Percentiles rank a stretch among this genome's conserved stretches.
Conservation (phyloP, 2,888 invertebrate species). For the Caenorhabditis becei region DNA sequence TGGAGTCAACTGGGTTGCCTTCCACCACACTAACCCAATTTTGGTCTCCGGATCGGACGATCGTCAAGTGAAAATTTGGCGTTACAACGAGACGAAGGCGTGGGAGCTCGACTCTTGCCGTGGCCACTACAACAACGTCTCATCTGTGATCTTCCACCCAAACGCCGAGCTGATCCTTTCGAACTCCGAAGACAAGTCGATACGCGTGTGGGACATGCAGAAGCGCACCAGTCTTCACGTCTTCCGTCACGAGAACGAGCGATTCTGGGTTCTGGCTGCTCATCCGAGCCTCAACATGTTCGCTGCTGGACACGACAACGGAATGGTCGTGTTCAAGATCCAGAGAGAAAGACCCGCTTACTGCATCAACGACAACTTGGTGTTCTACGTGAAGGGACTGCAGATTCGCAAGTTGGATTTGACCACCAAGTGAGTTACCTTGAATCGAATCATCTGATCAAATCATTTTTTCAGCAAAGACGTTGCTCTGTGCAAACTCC, state of each 20-base stretch:
- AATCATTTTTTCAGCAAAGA: slow-evolving; percentile 86
- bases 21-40: slow-evolving; percentile 94
- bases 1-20: slow-evolving; percentile 98
- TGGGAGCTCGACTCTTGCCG: slow-evolving; percentile 98
- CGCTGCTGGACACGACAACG: slow-evolving; percentile 99
- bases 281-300: slow-evolving; percentile 97
- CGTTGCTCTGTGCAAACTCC: slow-evolving; percentile 92
- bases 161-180: slow-evolving; percentile 94
- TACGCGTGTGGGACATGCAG: slow-evolving; percentile 98
- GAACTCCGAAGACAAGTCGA: slow-evolving; percentile 97
- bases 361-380: slow-evolving; percentile 92
- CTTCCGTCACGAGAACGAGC: slow-evolving; percentile 92
- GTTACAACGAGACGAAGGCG: slow-evolving; percentile 87
- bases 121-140: slow-evolving; percentile 99
- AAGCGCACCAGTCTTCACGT: slow-evolving; percentile 94
- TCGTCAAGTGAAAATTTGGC: slow-evolving; percentile 96
- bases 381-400: slow-evolving; percentile 96
- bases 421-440: slow-evolving; percentile 86
- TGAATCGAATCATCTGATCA: neutral
- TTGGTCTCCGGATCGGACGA: slow-evolving; percentile 99
- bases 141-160: slow-evolving; percentile 97
- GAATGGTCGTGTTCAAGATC: slow-evolving; percentile 91
- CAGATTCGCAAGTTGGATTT: slow-evolving; percentile 94
- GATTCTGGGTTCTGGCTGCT: slow-evolving; percentile 96
- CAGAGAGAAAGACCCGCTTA: slow-evolving; percentile 94